Evolutionary conservation across 2,797 vertebrate species (phyloP), one percentile per base, ranked within the genome.

Genomic region (Crax fasciolata): DNA sequence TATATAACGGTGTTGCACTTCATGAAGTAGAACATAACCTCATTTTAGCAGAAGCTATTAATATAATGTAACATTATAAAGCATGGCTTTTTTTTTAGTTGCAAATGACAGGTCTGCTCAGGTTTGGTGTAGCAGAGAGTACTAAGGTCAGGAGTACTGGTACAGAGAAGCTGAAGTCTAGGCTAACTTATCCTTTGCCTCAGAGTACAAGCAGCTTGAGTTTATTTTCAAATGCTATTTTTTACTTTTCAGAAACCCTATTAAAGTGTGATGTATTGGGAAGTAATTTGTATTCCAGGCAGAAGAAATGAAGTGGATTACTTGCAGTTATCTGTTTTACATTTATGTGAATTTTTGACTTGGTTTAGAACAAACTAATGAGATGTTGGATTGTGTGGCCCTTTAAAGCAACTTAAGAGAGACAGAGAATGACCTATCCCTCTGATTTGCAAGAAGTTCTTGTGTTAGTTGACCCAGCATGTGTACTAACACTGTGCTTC

Each of bases 1-100:
- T 93, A 13, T 95, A 96, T 96, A 92, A 96, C 78, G 91, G 67
- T 80, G 82, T 95, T 96, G 95, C 94, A 97, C 91, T 97, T 96
- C 63, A 28, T 95, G 92, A 91, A 96, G 88, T 91, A 80, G 80
- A 83, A 62, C 70, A 23, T 89, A 91, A 83, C 24, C 43, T 96
- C 70, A 67, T 78, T 39, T 85, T 94, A 96, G 88, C 87, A 91
- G 66, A 92, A 94, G 90, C 84, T 95, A 93, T 94, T 96, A 61
- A 89, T 94, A 30, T 67, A 63, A 59, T 85, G 72, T 95, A 97
- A 87, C 84, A 85, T 87, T 94, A 63, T 90, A 87, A 76, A 95
- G 94, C 91, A 94, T 88, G 90, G 86, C 93, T 89, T 94, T 84
- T 93, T 57, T 55, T 55, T 20, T 49, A 78, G 38, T 54, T 81